Evolutionary conservation across 2,888 invertebrate species (phyloP).

Genomic region (Lasiommata megera): DNA sequence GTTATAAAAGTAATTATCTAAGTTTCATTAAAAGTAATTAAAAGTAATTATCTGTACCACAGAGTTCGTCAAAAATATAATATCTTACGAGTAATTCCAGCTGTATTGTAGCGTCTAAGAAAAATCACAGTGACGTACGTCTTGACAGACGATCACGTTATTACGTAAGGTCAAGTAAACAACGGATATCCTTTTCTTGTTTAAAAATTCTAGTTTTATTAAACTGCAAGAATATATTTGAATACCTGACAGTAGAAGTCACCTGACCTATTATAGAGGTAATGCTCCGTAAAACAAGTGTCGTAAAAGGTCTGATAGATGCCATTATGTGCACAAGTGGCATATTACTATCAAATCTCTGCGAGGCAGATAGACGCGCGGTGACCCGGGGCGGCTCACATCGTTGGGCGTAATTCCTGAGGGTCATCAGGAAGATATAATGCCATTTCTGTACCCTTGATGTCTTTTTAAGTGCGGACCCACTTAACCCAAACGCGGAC

Average conservation of each 20-base stretch:
- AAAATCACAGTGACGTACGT: too few relatives aligned
- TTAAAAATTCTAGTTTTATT: not conserved
- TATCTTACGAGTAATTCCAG: too few relatives aligned
- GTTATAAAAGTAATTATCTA: too few relatives aligned
- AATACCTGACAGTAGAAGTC: not conserved
- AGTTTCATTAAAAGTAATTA: too few relatives aligned
- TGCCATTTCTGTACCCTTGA: conserved; percentile 77
- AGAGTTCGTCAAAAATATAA: too few relatives aligned
- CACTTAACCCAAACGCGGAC: conserved; percentile 71
- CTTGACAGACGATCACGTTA: too few relatives aligned
- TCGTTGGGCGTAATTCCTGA: conserved; percentile 66
- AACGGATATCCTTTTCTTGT: too few relatives aligned
- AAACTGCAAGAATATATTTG: not conserved
- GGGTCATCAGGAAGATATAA: conserved; percentile 79
- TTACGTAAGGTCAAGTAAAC: too few relatives aligned
- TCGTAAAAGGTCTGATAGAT: not conserved
- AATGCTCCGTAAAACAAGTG: not conserved
- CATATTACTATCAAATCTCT: conserved; percentile 6
- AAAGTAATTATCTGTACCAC: too few relatives aligned
- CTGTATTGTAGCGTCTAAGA: too few relatives aligned
- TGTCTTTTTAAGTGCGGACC: conserved; percentile 79
- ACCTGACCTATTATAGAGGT: not conserved
- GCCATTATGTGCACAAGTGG: not conserved
- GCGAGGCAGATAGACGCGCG: conserved; percentile 1
- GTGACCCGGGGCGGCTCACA: conserved; percentile 11